Conservation (phyloP, 1,140 invertebrate genomes). For the Aphelinus certus region DNA sequence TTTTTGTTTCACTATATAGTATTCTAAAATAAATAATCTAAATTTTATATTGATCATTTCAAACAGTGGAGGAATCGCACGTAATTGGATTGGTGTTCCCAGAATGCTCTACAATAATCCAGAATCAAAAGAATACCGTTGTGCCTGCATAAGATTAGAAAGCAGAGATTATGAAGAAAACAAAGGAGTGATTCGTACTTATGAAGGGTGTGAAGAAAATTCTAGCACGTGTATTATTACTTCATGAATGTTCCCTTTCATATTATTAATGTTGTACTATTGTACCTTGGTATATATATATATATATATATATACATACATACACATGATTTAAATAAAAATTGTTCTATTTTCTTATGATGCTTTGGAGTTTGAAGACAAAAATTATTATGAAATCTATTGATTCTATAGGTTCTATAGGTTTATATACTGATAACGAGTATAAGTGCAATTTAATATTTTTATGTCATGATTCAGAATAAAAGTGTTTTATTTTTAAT, state of each 20-base stretch:
- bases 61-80: constrained; percentile 82
- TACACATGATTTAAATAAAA: neutral
- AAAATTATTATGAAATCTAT: neutral
- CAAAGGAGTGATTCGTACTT: constrained; percentile 51
- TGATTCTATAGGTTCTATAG: neutral
- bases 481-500: too few species aligned
- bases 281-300: neutral
- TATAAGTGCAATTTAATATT: too few species aligned
- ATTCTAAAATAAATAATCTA: constrained; percentile 21
- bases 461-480: too few species aligned
- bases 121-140: constrained; percentile 72
- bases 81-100: constrained; percentile 88
- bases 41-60: constrained; percentile 43
- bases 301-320: constrained; percentile 16
- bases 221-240: constrained; percentile 50
- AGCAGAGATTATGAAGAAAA: constrained; percentile 71
- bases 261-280: too few species aligned
- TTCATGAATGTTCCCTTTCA: too few species aligned
- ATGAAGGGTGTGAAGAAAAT: constrained; percentile 50
- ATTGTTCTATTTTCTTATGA: too few species aligned
- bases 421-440: neutral
- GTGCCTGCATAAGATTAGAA: constrained; percentile 79
- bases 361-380: neutral
- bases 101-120: constrained; percentile 76
- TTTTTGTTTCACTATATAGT: neutral